Evolutionary conservation across 1,140 invertebrate species (phyloP), one percentile per base, ranked within the genome.

Genomic region (Cephus cinctus): DNA sequence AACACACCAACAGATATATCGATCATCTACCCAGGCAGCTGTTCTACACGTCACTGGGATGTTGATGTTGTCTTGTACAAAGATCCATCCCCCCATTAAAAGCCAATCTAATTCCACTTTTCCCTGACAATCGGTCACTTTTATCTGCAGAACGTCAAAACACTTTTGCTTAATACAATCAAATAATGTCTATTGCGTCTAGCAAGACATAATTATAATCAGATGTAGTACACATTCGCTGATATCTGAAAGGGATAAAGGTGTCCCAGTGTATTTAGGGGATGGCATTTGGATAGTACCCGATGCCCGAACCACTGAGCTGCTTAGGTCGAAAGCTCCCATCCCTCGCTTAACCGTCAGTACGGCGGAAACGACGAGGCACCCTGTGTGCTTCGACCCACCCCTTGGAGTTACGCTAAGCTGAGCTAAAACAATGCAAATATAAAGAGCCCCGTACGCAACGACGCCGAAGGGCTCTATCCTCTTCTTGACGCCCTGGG

Each of bases 1-100:
- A 65, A 62, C 61, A 56, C 59, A 60, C 53, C 50, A 50, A 60
- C 46, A 59, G 47, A 62, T 62, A 61, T 62, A 64, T 65, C 57
- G 61, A 65, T 62, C 59, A 65, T 59, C 48, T 43, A 56, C 51
- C 47, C 21, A 32, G 52, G 44, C 49, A 40, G 39, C 46, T 51
- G 54, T 41, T 53, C 21, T 43, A 48, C 20, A 25, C 45, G 44
- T 40, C 36, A 50, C 31, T 51, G 30, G 22, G n/a, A n/a, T n/a
- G n/a, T n/a, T n/a, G n/a, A n/a, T n/a, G n/a, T n/a, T n/a, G n/a
- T n/a, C n/a, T n/a, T n/a, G n/a, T n/a, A n/a, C n/a, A n/a, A n/a
- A n/a, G n/a, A n/a, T n/a, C n/a, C n/a, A n/a, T n/a, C n/a, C n/a
- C n/a, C n/a, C n/a, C n/a, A n/a, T n/a, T n/a, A n/a, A n/a, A n/a